phyloP scores from a whole-genome alignment of 2,797 vertebrate species.

The Propithecus perrieri region DNA sequence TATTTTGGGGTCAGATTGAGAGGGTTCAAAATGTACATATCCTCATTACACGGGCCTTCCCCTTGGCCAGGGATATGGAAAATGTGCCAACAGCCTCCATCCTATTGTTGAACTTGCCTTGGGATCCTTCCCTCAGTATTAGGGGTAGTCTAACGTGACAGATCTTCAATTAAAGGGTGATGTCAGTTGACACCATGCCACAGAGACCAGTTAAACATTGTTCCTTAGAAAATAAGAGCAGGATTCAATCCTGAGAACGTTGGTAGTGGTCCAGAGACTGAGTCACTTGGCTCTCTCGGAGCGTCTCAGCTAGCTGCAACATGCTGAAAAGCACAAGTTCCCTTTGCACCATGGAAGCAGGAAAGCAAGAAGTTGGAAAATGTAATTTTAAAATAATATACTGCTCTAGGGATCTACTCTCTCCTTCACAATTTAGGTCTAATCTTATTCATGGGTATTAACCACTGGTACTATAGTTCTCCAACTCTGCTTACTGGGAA shows the following conservation, averaged over 20 bases:
- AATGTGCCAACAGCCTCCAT: background rate
- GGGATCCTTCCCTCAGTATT: slow-evolving; percentile 77
- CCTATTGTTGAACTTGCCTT: background rate
- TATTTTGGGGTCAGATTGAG: slow-evolving; percentile 60
- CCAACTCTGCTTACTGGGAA: background rate
- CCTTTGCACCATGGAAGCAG: slow-evolving; percentile 79
- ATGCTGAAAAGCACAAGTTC: slow-evolving; percentile 78
- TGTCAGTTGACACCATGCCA: slow-evolving; percentile 85
- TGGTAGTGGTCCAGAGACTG: slow-evolving; percentile 84
- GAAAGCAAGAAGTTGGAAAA: slow-evolving; percentile 77
- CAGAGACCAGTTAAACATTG: slow-evolving; percentile 83
- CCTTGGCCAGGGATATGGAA: background rate
- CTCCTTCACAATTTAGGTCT: slow-evolving; percentile 40
- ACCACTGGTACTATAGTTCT: background rate
- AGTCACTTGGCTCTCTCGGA: slow-evolving; percentile 82
- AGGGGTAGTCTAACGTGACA: slow-evolving; percentile 80
- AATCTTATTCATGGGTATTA: background rate
- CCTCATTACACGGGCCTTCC: background rate
- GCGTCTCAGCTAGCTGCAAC: slow-evolving; percentile 84
- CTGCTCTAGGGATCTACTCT: slow-evolving; percentile 73
- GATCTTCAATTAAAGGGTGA: slow-evolving; percentile 83
- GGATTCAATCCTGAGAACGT: slow-evolving; percentile 78
- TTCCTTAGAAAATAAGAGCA: slow-evolving; percentile 79
- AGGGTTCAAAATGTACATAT: slow-evolving; percentile 9
- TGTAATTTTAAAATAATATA: slow-evolving; percentile 77